Conservation (phyloP, 2,113 vertebrate species). For the Lepus americanus region DNA sequence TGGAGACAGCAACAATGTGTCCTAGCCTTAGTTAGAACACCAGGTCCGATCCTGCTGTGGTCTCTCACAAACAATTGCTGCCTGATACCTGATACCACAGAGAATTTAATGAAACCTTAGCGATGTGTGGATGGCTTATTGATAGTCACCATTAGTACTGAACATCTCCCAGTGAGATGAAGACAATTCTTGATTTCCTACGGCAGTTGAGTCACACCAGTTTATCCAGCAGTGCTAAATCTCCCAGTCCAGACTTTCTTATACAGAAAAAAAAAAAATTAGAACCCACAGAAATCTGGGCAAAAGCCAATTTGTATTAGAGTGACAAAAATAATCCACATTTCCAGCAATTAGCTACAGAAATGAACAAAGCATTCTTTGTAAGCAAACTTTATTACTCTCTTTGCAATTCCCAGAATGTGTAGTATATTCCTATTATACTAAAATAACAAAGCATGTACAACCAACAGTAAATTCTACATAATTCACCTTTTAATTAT, state of each 20-base stretch:
- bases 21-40: not conserved
- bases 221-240: constrained; percentile 38
- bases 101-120: constrained; percentile 64
- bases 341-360: constrained; percentile 26
- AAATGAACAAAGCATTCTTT: constrained; percentile 51
- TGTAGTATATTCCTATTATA: not conserved
- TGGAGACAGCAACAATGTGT: not conserved
- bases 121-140: constrained; percentile 42
- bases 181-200: constrained; percentile 54
- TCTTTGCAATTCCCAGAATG: constrained; percentile 27
- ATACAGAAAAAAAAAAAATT: not conserved
- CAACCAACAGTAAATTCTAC: not conserved
- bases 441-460: not conserved
- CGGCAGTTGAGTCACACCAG: constrained; percentile 25
- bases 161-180: constrained; percentile 24
- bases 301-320: constrained; percentile 9
- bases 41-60: not conserved
- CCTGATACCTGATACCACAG: constrained; percentile 35
- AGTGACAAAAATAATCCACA: not conserved
- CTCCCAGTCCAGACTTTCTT: not conserved
- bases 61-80: not conserved
- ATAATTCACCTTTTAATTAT: not conserved
- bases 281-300: not conserved
- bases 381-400: constrained; percentile 20
- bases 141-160: not conserved